A percentile compares a stretch with the other conserved stretches of the same genome.
phyloP scores from a whole-genome alignment of 92 coral and sea anemone species.

The Montipora capitata region DNA sequence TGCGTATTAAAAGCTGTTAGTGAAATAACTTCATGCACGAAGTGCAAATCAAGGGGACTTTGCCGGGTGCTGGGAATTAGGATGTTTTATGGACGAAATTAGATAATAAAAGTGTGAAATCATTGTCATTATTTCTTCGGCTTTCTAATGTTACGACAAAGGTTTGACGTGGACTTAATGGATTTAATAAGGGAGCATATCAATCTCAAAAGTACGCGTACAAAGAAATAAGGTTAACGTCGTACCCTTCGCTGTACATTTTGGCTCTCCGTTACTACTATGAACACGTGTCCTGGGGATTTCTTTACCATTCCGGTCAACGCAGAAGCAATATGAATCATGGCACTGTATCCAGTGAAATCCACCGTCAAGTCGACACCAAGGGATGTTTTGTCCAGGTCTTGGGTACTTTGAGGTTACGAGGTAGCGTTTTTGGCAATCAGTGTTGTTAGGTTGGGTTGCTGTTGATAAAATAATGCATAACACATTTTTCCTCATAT shows the following conservation, averaged over 20 bases:
- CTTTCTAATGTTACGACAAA: too few relatives aligned
- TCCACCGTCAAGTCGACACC: conserved; percentile 85
- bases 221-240: neutral
- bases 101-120: neutral
- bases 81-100: too few relatives aligned
- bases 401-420: conserved; percentile 72
- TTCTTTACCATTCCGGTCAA: conserved; percentile 68
- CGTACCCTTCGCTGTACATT: conserved; percentile 75
- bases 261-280: conserved; percentile 77
- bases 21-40: too few relatives aligned
- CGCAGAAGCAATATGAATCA: conserved; percentile 86
- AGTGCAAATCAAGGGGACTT: too few relatives aligned
- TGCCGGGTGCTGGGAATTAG: too few relatives aligned
- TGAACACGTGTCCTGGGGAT: conserved; percentile 61
- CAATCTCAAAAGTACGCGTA: too few relatives aligned
- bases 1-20: too few relatives aligned
- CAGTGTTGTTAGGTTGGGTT: conserved; percentile 48
- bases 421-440: conserved; percentile 61
- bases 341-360: conserved; percentile 84
- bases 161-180: too few relatives aligned
- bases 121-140: too few relatives aligned
- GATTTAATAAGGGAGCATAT: too few relatives aligned
- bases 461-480: conserved; percentile 5
- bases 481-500: neutral
- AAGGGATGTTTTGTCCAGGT: conserved; percentile 79